Conservation (phyloP, 2,888 invertebrate genomes). For the Drosophila testacea region DNA sequence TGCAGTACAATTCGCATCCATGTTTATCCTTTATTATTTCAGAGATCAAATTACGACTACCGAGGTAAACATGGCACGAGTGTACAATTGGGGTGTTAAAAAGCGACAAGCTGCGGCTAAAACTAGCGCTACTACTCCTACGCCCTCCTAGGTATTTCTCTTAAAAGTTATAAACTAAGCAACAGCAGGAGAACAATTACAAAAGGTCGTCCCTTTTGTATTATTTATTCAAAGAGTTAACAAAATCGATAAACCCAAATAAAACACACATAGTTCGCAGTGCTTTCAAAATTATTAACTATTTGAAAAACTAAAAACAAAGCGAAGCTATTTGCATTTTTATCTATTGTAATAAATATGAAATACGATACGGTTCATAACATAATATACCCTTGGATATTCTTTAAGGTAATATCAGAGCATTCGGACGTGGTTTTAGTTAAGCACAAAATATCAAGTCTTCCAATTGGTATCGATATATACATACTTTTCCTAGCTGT, state of each 20-base stretch:
- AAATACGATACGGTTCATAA: slow-evolving; percentile 20
- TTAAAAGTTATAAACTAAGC: slow-evolving; percentile 22
- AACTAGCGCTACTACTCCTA: slow-evolving; percentile 43
- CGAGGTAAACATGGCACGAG: slow-evolving; percentile 99
- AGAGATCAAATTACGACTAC: slow-evolving; percentile 99
- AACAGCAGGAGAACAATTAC: slow-evolving; percentile 20
- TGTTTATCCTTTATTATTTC: background rate
- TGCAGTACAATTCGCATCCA: background rate
- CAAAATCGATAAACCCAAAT: slow-evolving; percentile 17
- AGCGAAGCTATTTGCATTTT: slow-evolving; percentile 41
- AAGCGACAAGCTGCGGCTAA: slow-evolving; percentile 91
- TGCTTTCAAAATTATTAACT: slow-evolving; percentile 47
- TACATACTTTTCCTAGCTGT: too few relatives aligned
- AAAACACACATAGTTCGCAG: slow-evolving; percentile 35
- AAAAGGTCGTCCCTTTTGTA: slow-evolving; percentile 33
- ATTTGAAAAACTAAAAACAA: slow-evolving; percentile 18
- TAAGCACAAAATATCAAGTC: background rate
- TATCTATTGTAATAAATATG: slow-evolving; percentile 60
- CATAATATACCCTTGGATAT: too few relatives aligned
- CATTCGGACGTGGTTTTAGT: too few relatives aligned
- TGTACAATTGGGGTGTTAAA: slow-evolving; percentile 99
- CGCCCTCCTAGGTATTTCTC: slow-evolving; percentile 50
- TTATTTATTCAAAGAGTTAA: slow-evolving; percentile 66
- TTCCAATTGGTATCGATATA: background rate
- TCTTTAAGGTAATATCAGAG: too few relatives aligned